These are phyloP conservation scores for Cladopsammia gracilis DNA, from an alignment of 64 coral and sea anemone species.

Conservation along the genomic window DNA sequence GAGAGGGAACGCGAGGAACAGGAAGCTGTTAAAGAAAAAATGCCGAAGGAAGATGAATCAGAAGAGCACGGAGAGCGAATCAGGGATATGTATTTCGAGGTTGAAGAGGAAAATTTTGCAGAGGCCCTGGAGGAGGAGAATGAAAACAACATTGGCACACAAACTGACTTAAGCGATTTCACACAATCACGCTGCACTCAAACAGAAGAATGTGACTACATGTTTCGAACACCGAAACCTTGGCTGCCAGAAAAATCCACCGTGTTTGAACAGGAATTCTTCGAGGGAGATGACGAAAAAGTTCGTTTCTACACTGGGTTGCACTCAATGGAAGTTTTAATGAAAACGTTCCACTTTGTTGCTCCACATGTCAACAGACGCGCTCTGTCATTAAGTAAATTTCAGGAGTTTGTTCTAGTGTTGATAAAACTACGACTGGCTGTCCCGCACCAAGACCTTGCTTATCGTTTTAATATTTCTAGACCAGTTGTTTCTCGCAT, in stretches of 20 bases:
- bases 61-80: background rate
- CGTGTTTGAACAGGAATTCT: background rate
- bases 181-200: background rate
- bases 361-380: background rate
- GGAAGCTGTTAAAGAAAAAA: background rate
- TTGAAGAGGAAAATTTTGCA: background rate
- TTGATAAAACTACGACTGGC: background rate
- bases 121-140: background rate
- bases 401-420: background rate
- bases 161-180: background rate
- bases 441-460: constrained; percentile 22
- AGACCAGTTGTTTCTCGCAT: constrained; percentile 33
- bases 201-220: too few species aligned
- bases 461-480: background rate
- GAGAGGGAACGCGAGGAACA: constrained; percentile 2
- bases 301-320: background rate
- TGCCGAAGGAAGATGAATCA: background rate
- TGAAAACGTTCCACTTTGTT: background rate
- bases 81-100: background rate
- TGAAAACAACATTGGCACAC: background rate
- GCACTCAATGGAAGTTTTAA: background rate
- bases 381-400: background rate
- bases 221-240: too few species aligned
- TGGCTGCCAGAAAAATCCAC: background rate
- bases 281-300: background rate